phyloP scores from a whole-genome alignment of 2,888 invertebrate species.

The Platycheirus rosarum region DNA sequence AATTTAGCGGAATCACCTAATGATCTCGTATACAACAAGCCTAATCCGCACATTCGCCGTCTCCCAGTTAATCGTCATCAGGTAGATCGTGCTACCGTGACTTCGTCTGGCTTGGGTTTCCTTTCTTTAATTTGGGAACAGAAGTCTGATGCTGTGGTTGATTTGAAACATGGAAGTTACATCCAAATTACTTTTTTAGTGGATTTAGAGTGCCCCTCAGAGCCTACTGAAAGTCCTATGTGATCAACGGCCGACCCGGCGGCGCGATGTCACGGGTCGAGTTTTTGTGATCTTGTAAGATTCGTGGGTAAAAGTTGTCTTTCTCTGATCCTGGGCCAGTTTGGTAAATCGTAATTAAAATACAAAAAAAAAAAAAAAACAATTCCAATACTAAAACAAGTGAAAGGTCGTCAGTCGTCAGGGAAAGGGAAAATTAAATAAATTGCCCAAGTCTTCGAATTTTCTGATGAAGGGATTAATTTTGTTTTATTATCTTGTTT shows the following conservation, averaged over 20 bases:
- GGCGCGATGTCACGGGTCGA: constrained; percentile 14
- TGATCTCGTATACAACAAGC: constrained; percentile 58
- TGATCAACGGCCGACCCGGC: neutral
- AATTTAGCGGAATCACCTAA: constrained; percentile 66
- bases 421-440: constrained; percentile 23
- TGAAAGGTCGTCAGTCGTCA: constrained; percentile 43
- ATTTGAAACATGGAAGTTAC: neutral
- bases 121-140: constrained; percentile 17
- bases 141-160: neutral
- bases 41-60: constrained; percentile 64
- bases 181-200: constrained; percentile 12
- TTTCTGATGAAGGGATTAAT: constrained; percentile 43
- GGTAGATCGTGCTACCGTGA: constrained; percentile 46
- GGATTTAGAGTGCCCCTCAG: neutral
- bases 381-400: constrained; percentile 17
- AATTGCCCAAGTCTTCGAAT: constrained; percentile 35
- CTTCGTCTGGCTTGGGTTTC: neutral
- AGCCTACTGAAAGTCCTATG: constrained; percentile 21
- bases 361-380: no score
- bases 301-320: constrained; percentile 44
- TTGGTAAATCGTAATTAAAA: no score
- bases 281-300: constrained; percentile 6
- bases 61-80: constrained; percentile 43
- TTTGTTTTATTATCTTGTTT: constrained; percentile 38
- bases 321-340: constrained; percentile 5